phyloP scores from a whole-genome alignment of 1,140 invertebrate genomes.

The Caenorhabditis brenneri region DNA sequence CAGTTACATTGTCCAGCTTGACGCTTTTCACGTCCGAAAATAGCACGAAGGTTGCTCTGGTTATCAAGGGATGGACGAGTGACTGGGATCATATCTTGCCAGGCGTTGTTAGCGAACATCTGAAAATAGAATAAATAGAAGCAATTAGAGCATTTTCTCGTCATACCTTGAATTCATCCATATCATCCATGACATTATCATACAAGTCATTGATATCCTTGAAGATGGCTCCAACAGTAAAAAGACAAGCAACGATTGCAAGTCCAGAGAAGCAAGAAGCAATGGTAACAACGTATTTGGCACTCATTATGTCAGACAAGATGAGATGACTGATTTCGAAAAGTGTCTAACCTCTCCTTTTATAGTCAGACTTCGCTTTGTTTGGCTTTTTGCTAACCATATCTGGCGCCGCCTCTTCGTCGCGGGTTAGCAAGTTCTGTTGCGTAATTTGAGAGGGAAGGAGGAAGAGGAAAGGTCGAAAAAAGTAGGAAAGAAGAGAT shows the following conservation, averaged over 20 bases:
- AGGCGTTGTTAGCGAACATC: constrained; percentile 55
- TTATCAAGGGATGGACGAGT: constrained; percentile 31
- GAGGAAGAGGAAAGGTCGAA: background rate
- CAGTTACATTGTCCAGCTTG: constrained; percentile 47
- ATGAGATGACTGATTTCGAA: constrained; percentile 21
- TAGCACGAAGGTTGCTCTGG: constrained; percentile 22
- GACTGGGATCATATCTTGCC: constrained; percentile 48
- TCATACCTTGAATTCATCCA: constrained; percentile 55
- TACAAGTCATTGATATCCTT: constrained; percentile 58
- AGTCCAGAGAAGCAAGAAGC: constrained; percentile 44
- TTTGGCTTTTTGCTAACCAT: background rate
- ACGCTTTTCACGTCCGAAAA: constrained; percentile 49
- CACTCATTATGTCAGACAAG: constrained; percentile 43
- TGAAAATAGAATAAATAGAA: background rate
- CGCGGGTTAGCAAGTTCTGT: constrained; percentile 27
- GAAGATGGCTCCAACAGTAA: constrained; percentile 53
- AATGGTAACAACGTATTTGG: constrained; percentile 51
- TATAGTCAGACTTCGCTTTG: background rate
- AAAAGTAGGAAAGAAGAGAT: background rate
- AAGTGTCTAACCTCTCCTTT: background rate
- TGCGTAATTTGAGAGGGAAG: background rate
- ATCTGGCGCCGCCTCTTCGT: background rate
- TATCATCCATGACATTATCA: constrained; percentile 58
- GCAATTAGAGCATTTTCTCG: background rate
- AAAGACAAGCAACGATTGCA: constrained; percentile 55